Base-by-base conservation (phyloP, 1,140 invertebrate genomes). In the Frieseomelitta varia region DNA sequence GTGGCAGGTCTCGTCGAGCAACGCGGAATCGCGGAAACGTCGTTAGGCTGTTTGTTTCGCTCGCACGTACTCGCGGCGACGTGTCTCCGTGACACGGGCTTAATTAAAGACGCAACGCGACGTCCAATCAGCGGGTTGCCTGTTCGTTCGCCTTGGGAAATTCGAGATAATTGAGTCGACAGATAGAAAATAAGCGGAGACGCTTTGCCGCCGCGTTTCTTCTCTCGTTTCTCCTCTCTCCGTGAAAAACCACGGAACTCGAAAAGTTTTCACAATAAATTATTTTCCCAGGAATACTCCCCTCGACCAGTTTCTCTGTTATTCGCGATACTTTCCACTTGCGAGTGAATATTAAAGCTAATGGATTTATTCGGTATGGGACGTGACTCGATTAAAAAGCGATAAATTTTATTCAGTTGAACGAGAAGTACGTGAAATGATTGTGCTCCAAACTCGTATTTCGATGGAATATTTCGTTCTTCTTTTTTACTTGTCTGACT, bases 1-100 rank as follows among this genome's bases (percentile, higher is more conserved):
- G 58, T n/a, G 24, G 58, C 58, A 65, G 30, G 39, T 53, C 55
- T 39, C 17, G 55, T 24, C 12, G 56, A 30, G 24, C 24, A 14
- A 19, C 30, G 21, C 30, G 55, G 73, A 58, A 39, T 75, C 21
- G 56, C 55, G 55, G n/a, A 30, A 75, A 75, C 30, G 73, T 75
- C 19, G 30, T 75, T 75, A 75, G 73, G 12, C 30, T 75, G 73
- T 75, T 75, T 58, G 73, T 75, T 75, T 39, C 55, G 73, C 30
- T 75, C 21, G 47, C 73, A 75, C 51, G 73, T 58, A 75, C 27
- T 21, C 53, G 73, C 6, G 27, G 19, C 19, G 53, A 56, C 69
- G 55, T 58, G 53, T 75, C 53, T 58, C 21, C 30, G 27, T 58
- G 55, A 55, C 55, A 55, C 55, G 24, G 55, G 55, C 55, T 75